Evolutionary conservation across 2,888 invertebrate genomes (phyloP).

Genomic region (Limnephilus lunatus): DNA sequence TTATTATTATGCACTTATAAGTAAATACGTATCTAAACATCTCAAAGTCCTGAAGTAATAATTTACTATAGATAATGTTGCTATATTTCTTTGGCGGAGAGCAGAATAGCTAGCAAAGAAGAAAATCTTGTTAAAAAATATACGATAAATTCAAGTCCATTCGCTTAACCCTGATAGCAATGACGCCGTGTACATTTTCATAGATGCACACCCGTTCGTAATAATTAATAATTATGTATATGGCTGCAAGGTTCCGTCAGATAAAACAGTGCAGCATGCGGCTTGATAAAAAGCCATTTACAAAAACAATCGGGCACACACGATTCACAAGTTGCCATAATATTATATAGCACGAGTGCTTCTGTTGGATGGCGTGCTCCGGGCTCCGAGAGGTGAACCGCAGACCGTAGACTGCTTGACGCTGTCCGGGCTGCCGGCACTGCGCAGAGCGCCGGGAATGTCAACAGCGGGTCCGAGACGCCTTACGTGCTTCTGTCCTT

Average conservation of each 20-base stretch:
- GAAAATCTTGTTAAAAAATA: neutral
- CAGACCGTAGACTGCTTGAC: constrained; percentile 30
- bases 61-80: neutral
- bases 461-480: neutral
- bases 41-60: too few relatives aligned
- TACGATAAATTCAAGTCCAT: neutral
- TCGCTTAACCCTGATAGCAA: neutral
- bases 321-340: neutral
- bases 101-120: neutral
- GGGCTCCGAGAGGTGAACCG: neutral
- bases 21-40: too few relatives aligned
- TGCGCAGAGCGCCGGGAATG: neutral
- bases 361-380: too few relatives aligned
- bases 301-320: neutral
- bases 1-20: too few relatives aligned
- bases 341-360: neutral
- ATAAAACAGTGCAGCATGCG: neutral
- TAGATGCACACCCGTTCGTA: neutral
- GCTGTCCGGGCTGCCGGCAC: neutral
- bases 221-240: neutral
- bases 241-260: constrained; percentile 14
- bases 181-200: neutral
- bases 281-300: neutral
- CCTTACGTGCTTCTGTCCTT: neutral
- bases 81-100: neutral